Conservation (phyloP, 2,113 vertebrate genomes). For the Artemisiospiza belli region DNA sequence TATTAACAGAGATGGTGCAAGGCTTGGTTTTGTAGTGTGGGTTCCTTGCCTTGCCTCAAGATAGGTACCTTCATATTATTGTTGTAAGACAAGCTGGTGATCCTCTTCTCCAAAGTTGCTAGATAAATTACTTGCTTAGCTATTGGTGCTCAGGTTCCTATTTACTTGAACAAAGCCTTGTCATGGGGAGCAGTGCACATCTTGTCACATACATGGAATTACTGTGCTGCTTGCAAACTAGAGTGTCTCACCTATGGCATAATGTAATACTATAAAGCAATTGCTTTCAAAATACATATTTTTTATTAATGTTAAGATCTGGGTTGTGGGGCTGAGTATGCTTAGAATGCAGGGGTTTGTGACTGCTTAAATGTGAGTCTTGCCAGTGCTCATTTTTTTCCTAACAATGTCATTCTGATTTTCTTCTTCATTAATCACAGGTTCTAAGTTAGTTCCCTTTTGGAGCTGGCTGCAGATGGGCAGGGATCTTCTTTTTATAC, state of each 20-base stretch:
- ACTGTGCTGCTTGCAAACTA: not conserved
- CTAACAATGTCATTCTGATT: slow-evolving; percentile 5
- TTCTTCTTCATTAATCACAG: slow-evolving; percentile 72
- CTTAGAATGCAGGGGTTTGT: not conserved
- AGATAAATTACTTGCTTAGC: not conserved
- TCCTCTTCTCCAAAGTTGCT: not conserved
- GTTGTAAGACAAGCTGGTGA: not conserved
- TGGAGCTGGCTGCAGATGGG: slow-evolving; percentile 99
- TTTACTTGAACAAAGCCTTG: not conserved
- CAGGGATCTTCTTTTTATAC: slow-evolving; percentile 91
- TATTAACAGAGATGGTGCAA: not conserved
- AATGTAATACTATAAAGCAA: not conserved
- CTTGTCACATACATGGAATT: not conserved
- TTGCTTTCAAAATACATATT: not conserved
- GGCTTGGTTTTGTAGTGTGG: not conserved
- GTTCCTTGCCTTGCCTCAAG: not conserved
- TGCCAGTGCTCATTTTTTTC: slow-evolving; percentile 4
- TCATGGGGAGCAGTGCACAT: not conserved
- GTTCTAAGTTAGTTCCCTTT: slow-evolving; percentile 96
- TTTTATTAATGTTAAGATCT: not conserved
- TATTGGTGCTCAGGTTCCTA: not conserved
- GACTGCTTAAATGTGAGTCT: not conserved
- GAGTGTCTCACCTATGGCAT: not conserved
- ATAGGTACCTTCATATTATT: not conserved
- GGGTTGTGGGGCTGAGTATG: not conserved